phyloP scores from a whole-genome alignment of 2,113 vertebrate species.

The Podarcis cretensis region DNA sequence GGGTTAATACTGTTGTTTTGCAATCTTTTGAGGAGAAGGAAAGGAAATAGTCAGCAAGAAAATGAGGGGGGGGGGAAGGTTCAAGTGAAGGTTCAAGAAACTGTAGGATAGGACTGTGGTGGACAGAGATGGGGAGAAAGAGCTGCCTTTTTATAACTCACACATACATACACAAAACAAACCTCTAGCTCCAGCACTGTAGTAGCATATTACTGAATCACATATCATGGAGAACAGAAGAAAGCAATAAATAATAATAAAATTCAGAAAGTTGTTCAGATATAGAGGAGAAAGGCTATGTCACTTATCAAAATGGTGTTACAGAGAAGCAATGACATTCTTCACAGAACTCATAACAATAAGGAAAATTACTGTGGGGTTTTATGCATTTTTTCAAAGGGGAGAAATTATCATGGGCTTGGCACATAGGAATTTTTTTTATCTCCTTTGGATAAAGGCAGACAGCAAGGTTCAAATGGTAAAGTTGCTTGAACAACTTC shows the following conservation, averaged over 20 bases:
- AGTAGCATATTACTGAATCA: background rate
- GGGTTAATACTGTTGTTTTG: background rate
- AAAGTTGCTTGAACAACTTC: background rate
- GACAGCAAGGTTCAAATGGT: conserved; percentile 10
- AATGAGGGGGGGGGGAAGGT: background rate
- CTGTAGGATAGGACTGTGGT: background rate
- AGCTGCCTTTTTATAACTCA: background rate
- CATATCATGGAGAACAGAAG: background rate
- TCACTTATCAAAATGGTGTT: background rate
- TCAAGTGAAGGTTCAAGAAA: background rate
- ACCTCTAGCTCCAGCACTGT: background rate
- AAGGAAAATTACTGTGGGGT: background rate
- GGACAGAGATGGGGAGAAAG: background rate
- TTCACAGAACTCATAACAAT: background rate
- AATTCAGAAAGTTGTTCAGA: background rate
- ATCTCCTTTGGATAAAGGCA: background rate
- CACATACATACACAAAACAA: background rate
- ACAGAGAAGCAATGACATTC: background rate
- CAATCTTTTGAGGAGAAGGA: background rate
- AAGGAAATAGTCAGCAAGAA: background rate
- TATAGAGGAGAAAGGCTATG: background rate
- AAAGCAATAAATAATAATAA: background rate
- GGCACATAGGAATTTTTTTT: background rate
- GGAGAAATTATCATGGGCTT: background rate
- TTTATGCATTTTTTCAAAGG: background rate